Evolutionary conservation across 2,888 invertebrate genomes (phyloP), one percentile per base, ranked within the genome.

Genomic region (Kryphioiulus occultus): DNA sequence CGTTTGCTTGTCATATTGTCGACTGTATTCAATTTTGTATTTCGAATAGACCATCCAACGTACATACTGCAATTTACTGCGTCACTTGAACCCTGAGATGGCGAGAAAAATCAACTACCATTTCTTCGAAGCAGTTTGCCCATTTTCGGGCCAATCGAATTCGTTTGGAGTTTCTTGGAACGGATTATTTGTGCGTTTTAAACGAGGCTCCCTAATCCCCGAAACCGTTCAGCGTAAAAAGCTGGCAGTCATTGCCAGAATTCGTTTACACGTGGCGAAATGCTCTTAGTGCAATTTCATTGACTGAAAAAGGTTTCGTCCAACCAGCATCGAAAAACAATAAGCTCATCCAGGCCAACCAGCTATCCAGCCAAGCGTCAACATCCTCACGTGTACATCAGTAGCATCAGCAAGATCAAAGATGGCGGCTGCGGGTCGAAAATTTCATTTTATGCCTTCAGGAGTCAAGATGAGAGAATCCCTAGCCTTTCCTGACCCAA

Each of bases 181-280:
- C 7, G 53, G 53, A 47, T 47, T 47, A 47, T 47, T 47, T 47
- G 53, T 1, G n/a, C 3, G 53, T 19, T 53, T 53, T 53, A n/a
- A n/a, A n/a, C n/a, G n/a, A n/a, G 19, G 19, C 2, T 59, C 5
- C 53, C 17, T 59, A 59, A 59, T 59, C n/a, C 53, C n/a, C n/a
- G n/a, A 59, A 59, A n/a, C 17, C n/a, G n/a, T n/a, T 59, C n/a
- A 59, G n/a, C 53, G 53, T 59, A 59, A 59, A 59, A 59, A 59
- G 15, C 17, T n/a, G 19, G n/a, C 7, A 59, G 53, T 19, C 53
- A 59, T n/a, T 59, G 53, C 53, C 53, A 59, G 53, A 59, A 19
- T 59, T 59, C 53, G 53, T 59, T 47, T 59, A 59, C 53, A n/a
- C 53, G n/a, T n/a, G n/a, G n/a, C 17, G 53, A 59, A 59, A n/a